Evolutionary conservation across 2,797 vertebrate species (phyloP).

Genomic region (Todus mexicanus): DNA sequence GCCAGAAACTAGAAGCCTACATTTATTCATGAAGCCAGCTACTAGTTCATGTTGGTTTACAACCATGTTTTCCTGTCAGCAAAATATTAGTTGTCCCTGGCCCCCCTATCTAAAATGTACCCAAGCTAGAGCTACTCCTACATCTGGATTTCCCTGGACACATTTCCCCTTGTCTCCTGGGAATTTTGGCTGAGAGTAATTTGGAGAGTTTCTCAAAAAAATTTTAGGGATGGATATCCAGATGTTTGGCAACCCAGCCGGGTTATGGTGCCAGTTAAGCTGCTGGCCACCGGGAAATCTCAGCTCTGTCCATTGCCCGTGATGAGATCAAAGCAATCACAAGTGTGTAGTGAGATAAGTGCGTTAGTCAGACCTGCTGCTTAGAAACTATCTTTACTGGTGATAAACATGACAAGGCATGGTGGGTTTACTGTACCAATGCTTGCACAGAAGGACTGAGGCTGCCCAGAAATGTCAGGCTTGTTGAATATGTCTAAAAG

Average conservation of each 20-base stretch:
- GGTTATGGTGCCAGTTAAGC: not conserved
- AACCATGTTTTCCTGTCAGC: not conserved
- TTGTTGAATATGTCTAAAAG: not conserved
- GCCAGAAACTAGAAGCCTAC: not conserved
- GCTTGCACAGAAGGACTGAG: not conserved
- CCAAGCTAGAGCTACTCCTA: not conserved
- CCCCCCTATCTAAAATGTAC: not conserved
- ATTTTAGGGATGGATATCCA: not conserved
- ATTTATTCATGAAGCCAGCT: not conserved
- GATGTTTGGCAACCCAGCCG: not conserved
- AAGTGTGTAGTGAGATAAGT: not conserved
- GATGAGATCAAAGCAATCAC: not conserved
- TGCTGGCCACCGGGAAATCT: slow-evolving; percentile 25
- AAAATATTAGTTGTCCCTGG: not conserved
- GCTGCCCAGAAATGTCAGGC: not conserved
- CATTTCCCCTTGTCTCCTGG: not conserved
- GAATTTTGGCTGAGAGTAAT: not conserved
- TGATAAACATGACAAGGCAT: not conserved
- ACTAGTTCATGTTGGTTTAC: not conserved
- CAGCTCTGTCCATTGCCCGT: not conserved
- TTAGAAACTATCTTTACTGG: not conserved
- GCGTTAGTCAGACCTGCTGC: not conserved
- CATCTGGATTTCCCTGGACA: not conserved
- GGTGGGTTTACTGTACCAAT: not conserved
- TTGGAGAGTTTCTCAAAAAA: not conserved